Evolutionary conservation across 2,797 vertebrate genomes (phyloP), one percentile per base, ranked within the genome.

Genomic region (Scleropages formosus): DNA sequence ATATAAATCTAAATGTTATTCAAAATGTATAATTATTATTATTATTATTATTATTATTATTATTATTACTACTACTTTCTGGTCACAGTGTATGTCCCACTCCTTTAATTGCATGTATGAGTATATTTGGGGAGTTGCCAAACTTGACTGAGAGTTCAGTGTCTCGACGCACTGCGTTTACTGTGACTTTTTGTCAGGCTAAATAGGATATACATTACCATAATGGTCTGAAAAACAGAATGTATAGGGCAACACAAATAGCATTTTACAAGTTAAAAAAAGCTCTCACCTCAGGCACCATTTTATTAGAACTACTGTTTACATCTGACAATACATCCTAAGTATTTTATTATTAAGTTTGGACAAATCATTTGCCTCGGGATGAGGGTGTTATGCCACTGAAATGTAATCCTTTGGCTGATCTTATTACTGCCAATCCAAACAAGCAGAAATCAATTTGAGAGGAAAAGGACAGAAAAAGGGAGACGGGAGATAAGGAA

Each of bases 331-430:
- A 95, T 96, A 94, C 93, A 95, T 95, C 92, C 94, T 95, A 96
- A 96, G 95, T 96, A 94, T 93, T 94, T 93, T 96, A 94, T 94
- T 96, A 96, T 96, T 96, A 97, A 96, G 95, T 94, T 94, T 95
- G 94, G 95, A 97, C 95, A 96, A 98, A 97, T 96, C 93, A 96
- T 98, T 98, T 98, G 95, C 96, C 96, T 95, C 94, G 93, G 95
- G 96, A 98, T 96, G 94, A 94, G 93, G 92, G 93, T 95, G 94
- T 90, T 95, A 92, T 94, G 93, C 94, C 94, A 93, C 92, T 95
- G 95, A 96, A 96, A 96, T 90, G 90, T 93, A 95, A 97, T 96
- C 94, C 93, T 90, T 92, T 92, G 92, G 92, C 92, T 95, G 94
- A 94, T 94, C 93, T 95, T 93, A 94, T 96, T 94, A 94, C 94